Base-by-base conservation (phyloP, 2,888 invertebrate species). In the Oligia fasciuncula region DNA sequence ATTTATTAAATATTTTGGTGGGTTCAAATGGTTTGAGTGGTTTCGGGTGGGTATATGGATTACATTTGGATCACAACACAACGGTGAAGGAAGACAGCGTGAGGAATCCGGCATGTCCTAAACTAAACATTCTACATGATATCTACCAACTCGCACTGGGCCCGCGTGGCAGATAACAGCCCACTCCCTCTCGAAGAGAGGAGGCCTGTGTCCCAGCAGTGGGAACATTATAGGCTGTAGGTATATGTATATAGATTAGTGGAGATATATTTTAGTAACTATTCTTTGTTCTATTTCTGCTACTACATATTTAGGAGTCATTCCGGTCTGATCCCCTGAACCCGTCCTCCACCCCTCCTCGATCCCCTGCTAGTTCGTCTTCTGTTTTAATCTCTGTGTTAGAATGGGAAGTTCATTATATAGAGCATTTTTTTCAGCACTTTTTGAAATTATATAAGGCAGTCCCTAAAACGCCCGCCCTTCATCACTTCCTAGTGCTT, bases 1-100 rank as follows among this genome's bases (percentile, higher is more conserved):
- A 86, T 88, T 89, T 88, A 88, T 89, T 89, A 80, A 82, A 88
- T 88, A 88, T 88, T 85, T 85, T 85, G 77, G 86, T 79, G 78
- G 80, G 75, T 77, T 84, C 85, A 76, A 84, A 84, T 85, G 81
- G 84, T 87, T 73, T 73, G 71, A 80, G 80, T 77, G 73, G 78
- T 82, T 80, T 75, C 63, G 68, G 65, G 76, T 73, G 73, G 49
- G 49, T 17, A 40, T 63, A 62, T 75, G 40, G 68, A 77, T 66
- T 73, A 57, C 23, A 57, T 57, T 23, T 57, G 57, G 57, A 60
- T 60, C n/a, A 60, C n/a, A 60, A 11, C 11, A n/a, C 57, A n/a
- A 60, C 0, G 13, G 57, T 11, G 57, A 60, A n/a, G n/a, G n/a
- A n/a, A n/a, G n/a, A 57, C 57, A n/a, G 11, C 4, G n/a, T 60